Evolutionary conservation across 2,797 vertebrate species (phyloP).

Genomic region (Diceros bicornis): DNA sequence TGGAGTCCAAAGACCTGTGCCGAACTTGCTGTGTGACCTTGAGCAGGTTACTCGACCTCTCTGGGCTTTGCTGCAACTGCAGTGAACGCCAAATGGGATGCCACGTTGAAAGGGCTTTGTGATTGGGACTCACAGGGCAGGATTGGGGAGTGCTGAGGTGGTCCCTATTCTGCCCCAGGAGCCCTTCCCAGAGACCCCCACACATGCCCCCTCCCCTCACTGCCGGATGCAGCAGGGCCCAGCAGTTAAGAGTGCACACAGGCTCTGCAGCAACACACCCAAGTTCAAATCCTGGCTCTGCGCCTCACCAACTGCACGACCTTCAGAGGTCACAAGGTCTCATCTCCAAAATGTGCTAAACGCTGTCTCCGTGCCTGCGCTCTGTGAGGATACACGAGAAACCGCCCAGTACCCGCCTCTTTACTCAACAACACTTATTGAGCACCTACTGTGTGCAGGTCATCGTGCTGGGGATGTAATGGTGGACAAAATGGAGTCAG

Average conservation of each 20-base stretch:
- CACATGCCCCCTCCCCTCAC: background rate
- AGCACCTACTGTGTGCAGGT: background rate
- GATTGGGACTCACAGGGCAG: background rate
- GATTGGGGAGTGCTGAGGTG: fast-evolving
- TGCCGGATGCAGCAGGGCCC: fast-evolving
- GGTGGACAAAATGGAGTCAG: background rate
- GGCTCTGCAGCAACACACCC: background rate
- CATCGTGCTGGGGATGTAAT: background rate
- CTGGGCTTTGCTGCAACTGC: background rate
- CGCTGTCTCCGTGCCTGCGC: background rate
- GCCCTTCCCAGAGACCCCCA: background rate
- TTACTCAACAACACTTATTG: background rate
- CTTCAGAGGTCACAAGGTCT: background rate
- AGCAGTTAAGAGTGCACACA: fast-evolving
- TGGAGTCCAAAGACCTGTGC: background rate
- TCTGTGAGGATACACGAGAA: fast-evolving
- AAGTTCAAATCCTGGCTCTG: background rate
- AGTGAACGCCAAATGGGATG: background rate
- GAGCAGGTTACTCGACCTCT: background rate
- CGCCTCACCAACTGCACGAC: background rate
- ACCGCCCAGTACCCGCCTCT: background rate
- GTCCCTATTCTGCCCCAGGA: background rate
- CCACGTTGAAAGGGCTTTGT: background rate
- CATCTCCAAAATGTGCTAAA: background rate
- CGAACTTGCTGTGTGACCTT: background rate